Conservation (phyloP, 2,888 invertebrate species). For the Callinectes sapidus region DNA sequence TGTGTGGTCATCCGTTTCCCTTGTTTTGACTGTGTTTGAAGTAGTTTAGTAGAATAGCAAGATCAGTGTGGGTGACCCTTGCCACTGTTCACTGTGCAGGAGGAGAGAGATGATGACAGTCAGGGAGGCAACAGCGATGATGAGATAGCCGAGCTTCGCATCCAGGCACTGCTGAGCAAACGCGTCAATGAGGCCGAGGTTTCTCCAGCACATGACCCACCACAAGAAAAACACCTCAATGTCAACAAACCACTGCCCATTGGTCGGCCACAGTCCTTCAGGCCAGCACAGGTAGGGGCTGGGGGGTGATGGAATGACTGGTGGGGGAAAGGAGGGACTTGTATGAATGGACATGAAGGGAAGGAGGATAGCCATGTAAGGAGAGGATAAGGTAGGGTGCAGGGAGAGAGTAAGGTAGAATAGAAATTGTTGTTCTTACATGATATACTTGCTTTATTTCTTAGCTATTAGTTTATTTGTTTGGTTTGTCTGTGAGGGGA, state of each 20-base stretch:
- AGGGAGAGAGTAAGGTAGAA: background rate
- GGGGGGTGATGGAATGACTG: background rate
- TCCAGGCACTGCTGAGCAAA: slow-evolving; percentile 71
- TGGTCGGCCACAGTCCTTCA: slow-evolving; percentile 35
- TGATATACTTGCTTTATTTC: background rate
- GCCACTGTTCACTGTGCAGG: slow-evolving; percentile 36
- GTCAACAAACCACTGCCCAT: slow-evolving; percentile 44
- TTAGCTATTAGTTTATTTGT: background rate
- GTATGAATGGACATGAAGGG: background rate
- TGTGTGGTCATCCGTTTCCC: background rate
- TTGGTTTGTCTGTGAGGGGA: background rate
- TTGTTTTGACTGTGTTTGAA: background rate
- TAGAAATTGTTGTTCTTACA: background rate
- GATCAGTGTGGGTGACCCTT: background rate
- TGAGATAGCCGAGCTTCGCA: slow-evolving; percentile 72
- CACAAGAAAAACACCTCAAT: slow-evolving; percentile 20
- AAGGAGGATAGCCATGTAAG: background rate
- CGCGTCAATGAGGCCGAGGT: slow-evolving; percentile 72
- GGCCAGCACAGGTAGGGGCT: slow-evolving; percentile 1
- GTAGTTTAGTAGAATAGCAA: background rate
- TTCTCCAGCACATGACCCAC: slow-evolving; percentile 59
- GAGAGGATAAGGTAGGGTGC: too few species aligned
- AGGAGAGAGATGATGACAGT: slow-evolving; percentile 61
- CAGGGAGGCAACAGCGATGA: slow-evolving; percentile 71
- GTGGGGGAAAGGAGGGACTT: background rate